Evolutionary conservation across 2,113 vertebrate species (phyloP), one percentile per base, ranked within the genome.

Genomic region (Cinclus cinclus): DNA sequence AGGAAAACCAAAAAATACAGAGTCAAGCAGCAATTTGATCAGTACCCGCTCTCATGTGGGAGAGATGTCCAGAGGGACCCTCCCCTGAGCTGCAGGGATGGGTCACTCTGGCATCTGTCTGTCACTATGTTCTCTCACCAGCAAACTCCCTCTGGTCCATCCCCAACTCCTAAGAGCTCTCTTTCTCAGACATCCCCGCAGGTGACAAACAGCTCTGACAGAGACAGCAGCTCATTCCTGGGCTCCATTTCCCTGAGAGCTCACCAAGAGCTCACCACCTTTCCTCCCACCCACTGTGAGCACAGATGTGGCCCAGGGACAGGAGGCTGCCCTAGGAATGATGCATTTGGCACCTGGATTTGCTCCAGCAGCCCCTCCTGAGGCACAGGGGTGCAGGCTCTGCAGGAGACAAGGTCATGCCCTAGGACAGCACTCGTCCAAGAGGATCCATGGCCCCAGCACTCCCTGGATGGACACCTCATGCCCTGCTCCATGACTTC

Each of bases 91-190:
- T 69, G 30, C 33, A 63, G 55, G 13, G 30, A 50, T 23, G 33
- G 55, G 56, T 74, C 47, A 70, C 59, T 70, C 55, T 67, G n/a
- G 35, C 30, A 58, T 27, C 63, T 83, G 13, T 12, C 31, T 77
- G 71, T 30, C 84, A 70, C 37, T 17, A 1, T 8, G 7, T 12
- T 28, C 27, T 17, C n/a, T 44, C 33, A 56, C 18, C 49, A 71
- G 58, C 46, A 83, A 74, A 39, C 59, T 22, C 55, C 35, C 27
- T 11, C 33, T 47, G 14, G 7, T 50, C 33, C 59, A 67, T 42
- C n/a, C n/a, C 9, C 39, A 0, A 0, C 11, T 77, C 25, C 62
- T 64, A 35, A 81, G 47, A 30, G 22, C 5, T 3, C 6, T 37
- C 25, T 8, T 58, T n/a, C 23, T 63, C 73, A 78, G 60, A 37